Conservation (phyloP, 2,113 vertebrate species). For the Phodopus roborovskii region DNA sequence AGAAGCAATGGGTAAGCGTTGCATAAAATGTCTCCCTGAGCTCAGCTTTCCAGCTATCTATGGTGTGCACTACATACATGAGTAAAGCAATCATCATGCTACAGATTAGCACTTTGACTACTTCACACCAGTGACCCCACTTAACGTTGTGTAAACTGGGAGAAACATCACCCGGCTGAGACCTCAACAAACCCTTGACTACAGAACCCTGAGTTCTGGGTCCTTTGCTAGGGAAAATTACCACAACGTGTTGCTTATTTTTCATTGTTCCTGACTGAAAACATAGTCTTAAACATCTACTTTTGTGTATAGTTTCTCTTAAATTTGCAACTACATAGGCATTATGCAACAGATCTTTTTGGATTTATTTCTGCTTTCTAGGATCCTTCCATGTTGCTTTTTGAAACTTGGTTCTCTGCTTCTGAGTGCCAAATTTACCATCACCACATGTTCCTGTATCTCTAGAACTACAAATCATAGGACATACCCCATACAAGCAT, state of each 20-base stretch:
- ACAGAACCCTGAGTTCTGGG: background rate
- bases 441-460: background rate
- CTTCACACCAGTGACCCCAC: background rate
- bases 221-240: background rate
- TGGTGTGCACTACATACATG: background rate
- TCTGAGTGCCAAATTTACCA: constrained; percentile 5
- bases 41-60: background rate
- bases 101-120: background rate
- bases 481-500: background rate
- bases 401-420: constrained; percentile 25
- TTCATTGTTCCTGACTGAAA: background rate
- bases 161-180: background rate
- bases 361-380: background rate
- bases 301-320: background rate
- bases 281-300: background rate
- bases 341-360: background rate
- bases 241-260: background rate
- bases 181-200: background rate
- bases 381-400: background rate
- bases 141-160: background rate
- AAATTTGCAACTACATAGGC: constrained; percentile 20
- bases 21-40: background rate
- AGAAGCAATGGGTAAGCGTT: background rate
- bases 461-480: background rate
- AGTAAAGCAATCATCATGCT: background rate